Conservation (phyloP, 1,140 invertebrate species). For the Andrena cerasifolii region DNA sequence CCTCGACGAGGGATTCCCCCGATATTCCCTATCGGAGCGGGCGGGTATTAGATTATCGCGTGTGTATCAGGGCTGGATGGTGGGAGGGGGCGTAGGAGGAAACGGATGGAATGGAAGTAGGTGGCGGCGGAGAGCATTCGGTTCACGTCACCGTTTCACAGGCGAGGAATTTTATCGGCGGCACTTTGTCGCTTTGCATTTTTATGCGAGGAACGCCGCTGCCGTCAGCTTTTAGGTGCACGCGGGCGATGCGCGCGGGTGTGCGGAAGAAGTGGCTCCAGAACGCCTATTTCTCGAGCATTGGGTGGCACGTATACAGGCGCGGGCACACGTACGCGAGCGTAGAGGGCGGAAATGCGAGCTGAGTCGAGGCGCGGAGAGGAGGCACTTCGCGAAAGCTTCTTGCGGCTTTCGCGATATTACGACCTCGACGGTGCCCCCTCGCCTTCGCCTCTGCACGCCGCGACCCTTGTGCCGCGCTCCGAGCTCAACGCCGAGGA, state of each 20-base stretch:
- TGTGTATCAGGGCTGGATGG: conserved; percentile 60
- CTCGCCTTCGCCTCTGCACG: conserved; percentile 43
- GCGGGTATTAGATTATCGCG: conserved; percentile 79
- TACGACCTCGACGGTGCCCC: conserved; percentile 45
- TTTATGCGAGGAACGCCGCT: conserved; percentile 74
- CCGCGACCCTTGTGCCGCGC: conserved; percentile 19
- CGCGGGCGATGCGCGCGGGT: neutral
- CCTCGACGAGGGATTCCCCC: neutral
- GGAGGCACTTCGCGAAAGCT: conserved; percentile 66
- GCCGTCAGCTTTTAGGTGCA: conserved; percentile 58
- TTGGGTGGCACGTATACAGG: conserved; percentile 23
- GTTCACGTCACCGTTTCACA: conserved; percentile 80
- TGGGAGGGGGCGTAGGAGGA: neutral
- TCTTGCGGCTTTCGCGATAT: conserved; percentile 66
- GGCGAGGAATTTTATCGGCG: conserved; percentile 80
- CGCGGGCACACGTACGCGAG: neutral
- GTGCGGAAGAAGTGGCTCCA: conserved; percentile 28
- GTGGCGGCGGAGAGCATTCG: conserved; percentile 72
- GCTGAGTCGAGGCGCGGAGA: conserved; percentile 5
- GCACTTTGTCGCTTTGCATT: conserved; percentile 77
- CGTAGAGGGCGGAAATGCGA: conserved; percentile 3
- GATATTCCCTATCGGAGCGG: conserved; percentile 34
- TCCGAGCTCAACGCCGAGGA: conserved; percentile 12
- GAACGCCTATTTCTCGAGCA: conserved; percentile 63
- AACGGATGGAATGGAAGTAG: conserved; percentile 26